A percentile compares a stretch with the other conserved stretches of the same genome.
phyloP scores from a whole-genome alignment of 2,888 invertebrate species.

The Myathropa florea region DNA sequence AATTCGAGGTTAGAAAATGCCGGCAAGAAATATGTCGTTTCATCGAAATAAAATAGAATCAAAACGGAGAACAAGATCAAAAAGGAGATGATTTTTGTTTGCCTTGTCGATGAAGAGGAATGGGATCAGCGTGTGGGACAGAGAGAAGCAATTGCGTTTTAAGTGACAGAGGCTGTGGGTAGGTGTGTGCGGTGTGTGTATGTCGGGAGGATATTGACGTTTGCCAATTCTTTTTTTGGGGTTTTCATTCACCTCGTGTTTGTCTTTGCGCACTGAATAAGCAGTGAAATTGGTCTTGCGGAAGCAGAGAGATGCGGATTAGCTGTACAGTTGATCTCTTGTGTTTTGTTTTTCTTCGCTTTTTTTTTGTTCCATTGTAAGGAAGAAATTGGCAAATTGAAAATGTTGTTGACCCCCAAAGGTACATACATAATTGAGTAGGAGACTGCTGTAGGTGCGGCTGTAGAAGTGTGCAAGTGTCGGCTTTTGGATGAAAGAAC shows the following conservation, averaged over 20 bases:
- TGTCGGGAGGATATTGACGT: background rate
- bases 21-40: background rate
- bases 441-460: background rate
- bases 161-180: background rate
- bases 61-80: background rate
- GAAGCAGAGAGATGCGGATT: background rate
- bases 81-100: background rate
- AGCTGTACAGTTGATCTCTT: background rate
- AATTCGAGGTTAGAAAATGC: background rate
- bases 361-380: background rate
- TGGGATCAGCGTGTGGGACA: background rate
- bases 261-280: background rate
- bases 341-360: too few species aligned
- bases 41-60: background rate
- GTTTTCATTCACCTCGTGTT: background rate
- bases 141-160: background rate
- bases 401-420: background rate
- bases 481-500: too few species aligned
- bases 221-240: background rate
- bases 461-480: too few species aligned
- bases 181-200: background rate
- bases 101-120: background rate
- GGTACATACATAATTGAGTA: background rate
- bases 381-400: background rate
- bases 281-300: background rate